Conservation (phyloP, 2,113 vertebrate species). For the Megalops atlanticus region DNA sequence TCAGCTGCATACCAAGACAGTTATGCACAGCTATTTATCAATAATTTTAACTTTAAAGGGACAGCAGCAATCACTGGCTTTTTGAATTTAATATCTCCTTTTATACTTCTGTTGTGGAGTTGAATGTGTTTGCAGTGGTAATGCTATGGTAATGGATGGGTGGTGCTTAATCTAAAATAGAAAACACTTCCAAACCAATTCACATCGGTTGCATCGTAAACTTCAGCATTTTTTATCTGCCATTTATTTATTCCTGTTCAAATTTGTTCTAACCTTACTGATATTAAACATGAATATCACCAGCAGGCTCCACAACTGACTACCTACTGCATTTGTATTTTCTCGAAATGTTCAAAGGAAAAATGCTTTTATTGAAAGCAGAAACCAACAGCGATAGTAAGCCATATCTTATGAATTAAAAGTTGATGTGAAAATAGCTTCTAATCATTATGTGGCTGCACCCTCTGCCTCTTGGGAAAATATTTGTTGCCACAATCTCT, state of each 20-base stretch:
- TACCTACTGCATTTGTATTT: background rate
- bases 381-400: slow-evolving; percentile 45
- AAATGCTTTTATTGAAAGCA: slow-evolving; percentile 42
- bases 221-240: background rate
- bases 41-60: background rate
- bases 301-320: background rate
- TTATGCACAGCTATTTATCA: background rate
- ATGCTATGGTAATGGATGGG: too few species aligned
- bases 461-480: slow-evolving; percentile 63
- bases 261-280: background rate
- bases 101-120: too few species aligned
- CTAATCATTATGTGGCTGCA: slow-evolving; percentile 55
- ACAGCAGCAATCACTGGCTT: background rate
- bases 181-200: background rate
- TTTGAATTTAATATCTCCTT: background rate
- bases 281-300: slow-evolving; percentile 4
- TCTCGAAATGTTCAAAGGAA: background rate
- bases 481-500: slow-evolving; percentile 9
- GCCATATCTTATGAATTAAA: slow-evolving; percentile 44
- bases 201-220: background rate
- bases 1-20: background rate
- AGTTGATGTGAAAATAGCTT: slow-evolving; percentile 63
- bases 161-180: background rate
- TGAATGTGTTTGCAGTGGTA: too few species aligned
- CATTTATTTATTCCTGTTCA: background rate